A percentile compares a stretch with the other conserved stretches of the same genome.
Evolutionary conservation across 2,888 invertebrate species (phyloP).

Genomic region (Drosophila affinis): DNA sequence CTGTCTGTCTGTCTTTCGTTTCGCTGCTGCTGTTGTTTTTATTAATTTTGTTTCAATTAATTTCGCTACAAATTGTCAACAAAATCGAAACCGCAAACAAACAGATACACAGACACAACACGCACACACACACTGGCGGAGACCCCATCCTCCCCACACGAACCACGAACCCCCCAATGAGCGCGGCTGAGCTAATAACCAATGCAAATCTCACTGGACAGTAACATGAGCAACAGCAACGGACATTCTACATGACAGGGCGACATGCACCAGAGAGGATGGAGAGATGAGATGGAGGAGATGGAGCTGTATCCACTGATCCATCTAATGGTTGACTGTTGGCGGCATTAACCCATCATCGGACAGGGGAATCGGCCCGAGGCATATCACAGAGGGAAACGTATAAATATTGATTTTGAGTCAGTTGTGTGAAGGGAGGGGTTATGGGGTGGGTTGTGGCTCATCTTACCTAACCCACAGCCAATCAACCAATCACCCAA

Average conservation of each 20-base stretch:
- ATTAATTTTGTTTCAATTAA: conserved; percentile 76
- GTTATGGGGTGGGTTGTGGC: not conserved
- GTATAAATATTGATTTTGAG: conserved; percentile 65
- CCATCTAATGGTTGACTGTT: conserved; percentile 64
- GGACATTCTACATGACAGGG: conserved; percentile 67
- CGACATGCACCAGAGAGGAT: conserved; percentile 9
- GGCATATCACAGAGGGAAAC: conserved; percentile 24
- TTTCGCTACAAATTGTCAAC: conserved; percentile 78
- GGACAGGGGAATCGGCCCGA: conserved; percentile 16
- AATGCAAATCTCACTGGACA: conserved; percentile 73
- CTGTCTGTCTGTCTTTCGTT: not conserved
- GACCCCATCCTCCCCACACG: not conserved
- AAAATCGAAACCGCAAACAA: conserved; percentile 60
- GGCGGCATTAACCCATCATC: conserved; percentile 72
- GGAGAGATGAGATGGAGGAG: conserved; percentile 5
- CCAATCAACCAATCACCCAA: conserved; percentile 6
- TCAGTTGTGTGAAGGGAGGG: conserved; percentile 12
- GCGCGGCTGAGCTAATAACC: conserved; percentile 57
- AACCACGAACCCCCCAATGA: conserved; percentile 30
- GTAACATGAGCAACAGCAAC: conserved; percentile 45
- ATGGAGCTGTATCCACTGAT: conserved; percentile 33
- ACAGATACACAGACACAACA: conserved; percentile 17
- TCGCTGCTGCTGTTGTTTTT: conserved; percentile 53
- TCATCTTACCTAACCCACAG: conserved; percentile 14
- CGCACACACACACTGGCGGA: not conserved